Evolutionary conservation across 2,888 invertebrate genomes (phyloP).

Genomic region (Trisateles emortualis): DNA sequence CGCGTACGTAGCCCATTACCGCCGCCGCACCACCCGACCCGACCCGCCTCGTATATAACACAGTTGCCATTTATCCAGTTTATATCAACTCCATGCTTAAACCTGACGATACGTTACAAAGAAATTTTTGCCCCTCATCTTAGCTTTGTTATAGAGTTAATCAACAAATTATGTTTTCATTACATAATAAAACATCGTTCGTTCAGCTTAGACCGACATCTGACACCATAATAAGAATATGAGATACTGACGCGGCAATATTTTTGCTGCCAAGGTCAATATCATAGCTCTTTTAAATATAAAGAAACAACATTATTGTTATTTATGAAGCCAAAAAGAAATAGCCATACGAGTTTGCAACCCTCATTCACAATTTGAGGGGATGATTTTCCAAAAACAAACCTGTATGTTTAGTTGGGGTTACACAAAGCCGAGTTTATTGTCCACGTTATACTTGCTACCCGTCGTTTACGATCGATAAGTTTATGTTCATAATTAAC

Average conservation of each 20-base stretch:
- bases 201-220: constrained; percentile 9
- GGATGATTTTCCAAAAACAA: too few relatives aligned
- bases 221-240: constrained; percentile 6
- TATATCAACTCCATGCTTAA: constrained; percentile 36
- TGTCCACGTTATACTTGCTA: too few relatives aligned
- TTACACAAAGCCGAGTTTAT: too few relatives aligned
- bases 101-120: constrained; percentile 21
- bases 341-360: too few relatives aligned
- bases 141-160: neutral
- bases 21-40: constrained; percentile 45
- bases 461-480: neutral
- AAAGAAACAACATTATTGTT: too few relatives aligned
- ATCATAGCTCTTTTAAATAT: too few relatives aligned
- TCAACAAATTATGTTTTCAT: constrained; percentile 9
- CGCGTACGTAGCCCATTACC: constrained; percentile 45
- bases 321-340: too few relatives aligned
- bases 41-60: constrained; percentile 37
- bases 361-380: too few relatives aligned
- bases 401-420: too few relatives aligned
- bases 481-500: neutral
- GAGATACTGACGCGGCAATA: neutral
- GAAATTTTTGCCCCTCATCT: neutral
- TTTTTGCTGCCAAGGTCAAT: constrained; percentile 3
- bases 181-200: constrained; percentile 8
- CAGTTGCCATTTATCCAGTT: constrained; percentile 43